These are phyloP conservation scores for Brachypterus glaber DNA, from an alignment of 2,888 invertebrate species.

Conservation along the genomic window DNA sequence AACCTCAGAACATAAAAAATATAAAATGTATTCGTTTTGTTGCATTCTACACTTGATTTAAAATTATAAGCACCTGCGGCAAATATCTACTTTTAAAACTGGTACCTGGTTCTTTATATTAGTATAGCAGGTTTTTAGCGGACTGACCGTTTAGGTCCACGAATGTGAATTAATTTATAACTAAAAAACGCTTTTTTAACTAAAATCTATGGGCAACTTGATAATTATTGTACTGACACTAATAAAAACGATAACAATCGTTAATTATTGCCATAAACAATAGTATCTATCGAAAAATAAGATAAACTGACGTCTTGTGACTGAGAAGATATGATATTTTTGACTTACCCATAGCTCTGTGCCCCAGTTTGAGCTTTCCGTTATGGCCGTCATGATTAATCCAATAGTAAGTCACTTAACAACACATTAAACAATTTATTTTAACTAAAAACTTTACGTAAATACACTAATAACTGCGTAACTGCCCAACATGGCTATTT, in stretches of 20 bases:
- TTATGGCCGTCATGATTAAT: constrained; percentile 26
- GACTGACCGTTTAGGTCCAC: constrained; percentile 21
- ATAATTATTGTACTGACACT: too few species aligned
- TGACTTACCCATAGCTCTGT: constrained; percentile 58
- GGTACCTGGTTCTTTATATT: constrained; percentile 7
- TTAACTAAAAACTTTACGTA: constrained; percentile 21
- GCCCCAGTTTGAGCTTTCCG: constrained; percentile 52
- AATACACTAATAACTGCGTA: constrained; percentile 28
- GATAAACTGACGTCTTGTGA: too few species aligned
- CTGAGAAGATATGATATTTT: too few species aligned
- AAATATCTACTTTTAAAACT: constrained; percentile 6
- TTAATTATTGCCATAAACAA: too few species aligned
- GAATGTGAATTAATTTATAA: too few species aligned
- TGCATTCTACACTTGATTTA: too few species aligned
- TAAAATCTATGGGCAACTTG: too few species aligned
- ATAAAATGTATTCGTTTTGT: too few species aligned
- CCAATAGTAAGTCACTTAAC: constrained; percentile 27
- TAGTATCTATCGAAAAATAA: too few species aligned
- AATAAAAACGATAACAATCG: too few species aligned
- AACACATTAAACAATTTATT: constrained; percentile 16
- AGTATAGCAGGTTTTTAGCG: constrained; percentile 18
- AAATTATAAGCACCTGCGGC: constrained; percentile 3
- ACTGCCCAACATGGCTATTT: constrained; percentile 35
- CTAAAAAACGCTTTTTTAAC: too few species aligned
- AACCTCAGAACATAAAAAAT: too few species aligned